Percentiles rank a stretch among this genome's conserved stretches.
Conservation (phyloP, 2,888 invertebrate genomes). For the Matsumyia berberina region DNA sequence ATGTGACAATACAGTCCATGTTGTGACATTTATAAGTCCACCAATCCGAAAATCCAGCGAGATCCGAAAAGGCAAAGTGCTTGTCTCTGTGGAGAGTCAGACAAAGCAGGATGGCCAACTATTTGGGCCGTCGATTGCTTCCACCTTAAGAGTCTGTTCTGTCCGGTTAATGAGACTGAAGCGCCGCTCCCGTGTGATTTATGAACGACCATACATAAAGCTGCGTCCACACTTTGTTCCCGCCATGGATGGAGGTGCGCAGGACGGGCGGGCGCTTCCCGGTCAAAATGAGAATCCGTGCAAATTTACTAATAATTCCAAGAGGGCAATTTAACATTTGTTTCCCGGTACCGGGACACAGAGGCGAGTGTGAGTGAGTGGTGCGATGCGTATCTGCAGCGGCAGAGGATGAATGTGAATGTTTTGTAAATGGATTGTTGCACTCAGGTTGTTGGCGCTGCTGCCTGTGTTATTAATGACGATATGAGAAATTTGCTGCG, state of each 20-base stretch:
- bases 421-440: conserved; percentile 73
- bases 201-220: conserved; percentile 67
- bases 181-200: conserved; percentile 73
- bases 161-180: conserved; percentile 70
- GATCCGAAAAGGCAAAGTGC: conserved; percentile 36
- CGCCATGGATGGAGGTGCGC: conserved; percentile 46
- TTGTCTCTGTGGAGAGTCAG: conserved; percentile 46
- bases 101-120: conserved; percentile 2
- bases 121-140: conserved; percentile 26
- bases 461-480: conserved; percentile 70
- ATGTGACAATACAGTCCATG: conserved; percentile 64
- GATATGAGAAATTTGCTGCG: conserved; percentile 70
- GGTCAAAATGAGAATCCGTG: conserved; percentile 68
- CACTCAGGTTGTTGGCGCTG: conserved; percentile 73
- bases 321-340: conserved; percentile 74
- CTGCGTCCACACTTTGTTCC: conserved; percentile 71
- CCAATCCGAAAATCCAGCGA: conserved; percentile 2
- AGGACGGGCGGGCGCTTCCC: conserved; percentile 16
- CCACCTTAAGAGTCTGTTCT: conserved; percentile 54
- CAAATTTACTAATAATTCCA: conserved; percentile 75
- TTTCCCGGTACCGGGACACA: conserved; percentile 34
- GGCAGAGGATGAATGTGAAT: conserved; percentile 69
- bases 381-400: conserved; percentile 68
- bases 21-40: conserved; percentile 67
- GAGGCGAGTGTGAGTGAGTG: conserved; percentile 51